Evolutionary conservation across 2,797 vertebrate species (phyloP), one percentile per base, ranked within the genome.

Genomic region (Hirundo rustica): DNA sequence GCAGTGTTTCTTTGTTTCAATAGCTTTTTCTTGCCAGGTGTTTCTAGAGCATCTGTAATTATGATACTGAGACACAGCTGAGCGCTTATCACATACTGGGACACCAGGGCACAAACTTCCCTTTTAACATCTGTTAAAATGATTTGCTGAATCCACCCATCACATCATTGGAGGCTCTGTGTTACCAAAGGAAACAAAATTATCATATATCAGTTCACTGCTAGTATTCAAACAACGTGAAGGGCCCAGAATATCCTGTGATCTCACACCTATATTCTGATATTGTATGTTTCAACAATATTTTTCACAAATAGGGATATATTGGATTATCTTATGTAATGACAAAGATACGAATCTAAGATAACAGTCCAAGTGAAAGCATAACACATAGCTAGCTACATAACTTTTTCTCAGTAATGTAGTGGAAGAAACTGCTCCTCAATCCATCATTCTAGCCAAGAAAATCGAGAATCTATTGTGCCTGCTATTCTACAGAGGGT

Each of bases 101-200:
- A 60, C 75, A 91, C 15, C 13, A 76, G 64, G 79, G 57, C 27
- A 61, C 45, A 78, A 65, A 10, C 5, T 62, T 89, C 62, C n/a
- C 62, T 92, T 89, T 88, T 58, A 70, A 54, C 89, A 88, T 90
- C 85, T 93, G 61, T 74, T 95, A 61, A 90, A 72, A 81, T 16
- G 10, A 70, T 86, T 86, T 81, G 30, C 60, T 95, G 61, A 48
- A 85, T 79, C 74, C 45, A 62, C 55, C 22, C 36, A 75, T 53
- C 42, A 66, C 34, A 38, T 85, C 29, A 66, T 17, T 36, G 12
- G 36, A 82, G 30, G 25, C 17, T 72, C 34, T 38, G 7, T 58
- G 40, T 68, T 64, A 83, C 15, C 40, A 83, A 71, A 73, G 55
- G 85, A 71, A 81, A 79, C 13, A 73, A 85, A 92, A 61, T 38